Evolutionary conservation across 2,888 invertebrate species (phyloP), one percentile per base, ranked within the genome.

Genomic region (Oxycera nigricornis): DNA sequence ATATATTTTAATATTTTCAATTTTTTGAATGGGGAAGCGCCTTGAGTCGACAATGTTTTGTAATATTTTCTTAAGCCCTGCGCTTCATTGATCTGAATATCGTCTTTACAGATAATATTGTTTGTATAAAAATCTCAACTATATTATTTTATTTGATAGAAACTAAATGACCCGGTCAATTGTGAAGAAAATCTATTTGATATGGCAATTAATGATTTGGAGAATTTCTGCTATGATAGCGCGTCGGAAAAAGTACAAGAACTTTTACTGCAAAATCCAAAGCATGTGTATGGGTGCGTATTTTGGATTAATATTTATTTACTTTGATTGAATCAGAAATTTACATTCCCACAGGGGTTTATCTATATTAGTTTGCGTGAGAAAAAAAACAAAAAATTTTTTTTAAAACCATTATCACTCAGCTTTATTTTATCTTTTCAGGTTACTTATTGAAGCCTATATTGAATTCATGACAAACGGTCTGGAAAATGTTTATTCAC

Each of bases 381-480:
- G n/a, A n/a, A n/a, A n/a, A n/a, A n/a, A n/a, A n/a, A n/a, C n/a
- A n/a, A n/a, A n/a, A n/a, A n/a, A n/a, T n/a, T n/a, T n/a, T n/a
- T 35, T 35, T 35, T 11, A 11, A 35, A 35, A 6, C 11, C 39
- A 39, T 14, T 39, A 39, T 39, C 7, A 39, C 7, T 39, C 14
- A 7, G 39, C 39, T 59, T 55, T 24, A 1, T 14, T 59, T 59
- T 31, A 28, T 67, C 1, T n/a, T 39, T 68, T 39, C 26, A 75
- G 75, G 11, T 35, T 73, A 20, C 31, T 75, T 26, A 24, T 75
- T 11, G n/a, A 61, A 50, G 30, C 62, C 6, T 75, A 75, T 28
- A 57, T 73, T 11, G 46, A 67, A 6, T 73, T 67, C 26, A 11
- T 59, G 59, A 6, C 24, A 41, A 68, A 59, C 14, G 59, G 41